A percentile compares a stretch with the other conserved stretches of the same genome.
Evolutionary conservation across 2,888 invertebrate species (phyloP).

Genomic region (Machimus rusticus): DNA sequence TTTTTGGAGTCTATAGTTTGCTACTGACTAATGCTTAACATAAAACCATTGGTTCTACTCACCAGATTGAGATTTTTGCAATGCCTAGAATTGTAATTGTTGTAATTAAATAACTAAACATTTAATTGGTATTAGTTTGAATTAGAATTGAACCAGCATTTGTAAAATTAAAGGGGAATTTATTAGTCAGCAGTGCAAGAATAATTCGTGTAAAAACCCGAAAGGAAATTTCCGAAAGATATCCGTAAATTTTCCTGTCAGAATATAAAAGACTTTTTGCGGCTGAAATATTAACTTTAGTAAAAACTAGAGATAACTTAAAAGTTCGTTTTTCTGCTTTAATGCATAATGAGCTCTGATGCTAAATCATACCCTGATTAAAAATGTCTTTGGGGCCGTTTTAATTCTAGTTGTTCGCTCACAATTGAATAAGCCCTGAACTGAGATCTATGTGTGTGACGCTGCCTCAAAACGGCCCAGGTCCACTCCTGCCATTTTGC

Average conservation of each 20-base stretch:
- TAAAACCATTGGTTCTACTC: too few relatives aligned
- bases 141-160: neutral
- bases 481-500: neutral
- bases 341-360: neutral
- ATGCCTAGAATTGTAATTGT: too few relatives aligned
- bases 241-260: neutral
- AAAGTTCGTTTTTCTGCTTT: neutral
- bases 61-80: too few relatives aligned
- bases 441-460: neutral
- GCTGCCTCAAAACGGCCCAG: neutral
- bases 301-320: neutral
- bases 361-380: neutral
- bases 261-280: neutral
- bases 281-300: neutral
- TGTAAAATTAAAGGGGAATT: neutral
- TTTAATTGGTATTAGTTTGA: neutral
- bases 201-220: neutral
- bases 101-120: too few relatives aligned
- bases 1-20: too few relatives aligned
- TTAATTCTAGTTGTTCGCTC: neutral
- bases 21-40: too few relatives aligned
- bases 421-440: neutral
- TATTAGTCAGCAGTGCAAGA: neutral
- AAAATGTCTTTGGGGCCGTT: neutral
- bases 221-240: neutral